Evolutionary conservation across 2,797 vertebrate genomes (phyloP).

Genomic region (Phaenicophaeus curvirostris): DNA sequence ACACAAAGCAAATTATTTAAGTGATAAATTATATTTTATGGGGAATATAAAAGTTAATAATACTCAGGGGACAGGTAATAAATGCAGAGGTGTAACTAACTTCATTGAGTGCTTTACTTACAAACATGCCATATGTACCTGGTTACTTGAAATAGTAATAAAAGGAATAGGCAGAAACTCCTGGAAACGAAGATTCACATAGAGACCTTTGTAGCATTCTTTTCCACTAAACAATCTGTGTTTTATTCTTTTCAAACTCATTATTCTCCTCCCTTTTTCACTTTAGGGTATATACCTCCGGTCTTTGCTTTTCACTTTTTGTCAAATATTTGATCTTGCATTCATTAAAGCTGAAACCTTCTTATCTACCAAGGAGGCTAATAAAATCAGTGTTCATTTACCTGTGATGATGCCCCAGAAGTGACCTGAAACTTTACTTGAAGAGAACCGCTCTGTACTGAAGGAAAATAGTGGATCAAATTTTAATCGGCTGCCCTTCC

Average conservation of each 20-base stretch:
- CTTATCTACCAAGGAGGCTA: conserved; percentile 66
- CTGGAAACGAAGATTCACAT: background rate
- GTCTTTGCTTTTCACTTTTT: conserved; percentile 75
- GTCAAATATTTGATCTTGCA: conserved; percentile 66
- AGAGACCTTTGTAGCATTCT: background rate
- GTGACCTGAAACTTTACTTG: conserved; percentile 60
- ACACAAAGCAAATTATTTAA: conserved; percentile 85
- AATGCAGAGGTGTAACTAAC: conserved; percentile 82
- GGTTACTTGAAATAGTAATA: conserved; percentile 71
- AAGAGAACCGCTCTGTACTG: background rate
- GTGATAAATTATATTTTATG: conserved; percentile 87
- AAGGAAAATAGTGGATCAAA: conserved; percentile 4
- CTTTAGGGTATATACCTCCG: background rate
- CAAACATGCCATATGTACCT: conserved; percentile 78
- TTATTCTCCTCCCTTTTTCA: conserved; percentile 5
- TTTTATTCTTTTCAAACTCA: background rate
- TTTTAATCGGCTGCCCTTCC: background rate
- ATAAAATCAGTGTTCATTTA: conserved; percentile 57
- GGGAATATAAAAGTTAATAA: conserved; percentile 86
- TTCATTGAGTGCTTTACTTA: conserved; percentile 75
- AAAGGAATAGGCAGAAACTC: conserved; percentile 47
- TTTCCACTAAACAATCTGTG: background rate
- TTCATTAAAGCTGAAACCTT: conserved; percentile 47
- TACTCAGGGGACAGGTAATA: conserved; percentile 78
- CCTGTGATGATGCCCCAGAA: conserved; percentile 25